phyloP scores from a whole-genome alignment of 2,113 vertebrate genomes.

The Felis chaus region DNA sequence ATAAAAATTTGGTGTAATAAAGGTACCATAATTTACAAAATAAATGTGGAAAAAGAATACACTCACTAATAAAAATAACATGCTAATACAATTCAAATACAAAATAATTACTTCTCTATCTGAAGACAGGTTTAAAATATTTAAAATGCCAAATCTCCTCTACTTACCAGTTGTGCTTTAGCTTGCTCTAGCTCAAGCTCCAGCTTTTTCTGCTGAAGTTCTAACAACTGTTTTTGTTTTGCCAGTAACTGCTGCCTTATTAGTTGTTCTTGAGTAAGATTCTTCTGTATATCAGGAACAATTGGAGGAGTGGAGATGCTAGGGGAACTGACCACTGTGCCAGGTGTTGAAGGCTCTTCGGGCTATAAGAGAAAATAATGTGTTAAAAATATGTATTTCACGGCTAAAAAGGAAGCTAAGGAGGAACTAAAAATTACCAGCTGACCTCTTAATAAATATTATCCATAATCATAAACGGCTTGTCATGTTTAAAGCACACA shows the following conservation, averaged over 20 bases:
- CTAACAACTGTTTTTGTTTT: conserved; percentile 98
- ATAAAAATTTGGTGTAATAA: conserved; percentile 4
- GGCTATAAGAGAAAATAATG: conserved; percentile 85
- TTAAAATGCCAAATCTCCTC: conserved; percentile 42
- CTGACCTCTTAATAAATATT: not conserved
- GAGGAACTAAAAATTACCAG: conserved; percentile 17
- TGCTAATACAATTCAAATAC: not conserved
- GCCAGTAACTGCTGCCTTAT: conserved; percentile 97
- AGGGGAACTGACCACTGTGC: conserved; percentile 83
- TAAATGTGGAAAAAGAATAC: not conserved
- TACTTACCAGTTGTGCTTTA: conserved; percentile 97
- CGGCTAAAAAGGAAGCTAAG: conserved; percentile 3
- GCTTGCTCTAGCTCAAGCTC: conserved; percentile 99
- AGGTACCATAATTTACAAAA: not conserved
- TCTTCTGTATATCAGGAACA: conserved; percentile 89
- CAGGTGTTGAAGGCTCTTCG: conserved; percentile 89
- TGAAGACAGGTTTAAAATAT: conserved; percentile 4
- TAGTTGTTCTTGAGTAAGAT: conserved; percentile 95
- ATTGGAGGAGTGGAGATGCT: conserved; percentile 82
- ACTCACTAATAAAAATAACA: not conserved
- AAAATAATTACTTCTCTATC: conserved; percentile 27
- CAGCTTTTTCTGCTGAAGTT: conserved; percentile 99
- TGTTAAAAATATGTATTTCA: conserved; percentile 22
- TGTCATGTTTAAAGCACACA: conserved; percentile 21
- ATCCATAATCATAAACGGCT: not conserved